phyloP scores from a whole-genome alignment of 2,797 vertebrate species.

The Pogonophryne albipinna region DNA sequence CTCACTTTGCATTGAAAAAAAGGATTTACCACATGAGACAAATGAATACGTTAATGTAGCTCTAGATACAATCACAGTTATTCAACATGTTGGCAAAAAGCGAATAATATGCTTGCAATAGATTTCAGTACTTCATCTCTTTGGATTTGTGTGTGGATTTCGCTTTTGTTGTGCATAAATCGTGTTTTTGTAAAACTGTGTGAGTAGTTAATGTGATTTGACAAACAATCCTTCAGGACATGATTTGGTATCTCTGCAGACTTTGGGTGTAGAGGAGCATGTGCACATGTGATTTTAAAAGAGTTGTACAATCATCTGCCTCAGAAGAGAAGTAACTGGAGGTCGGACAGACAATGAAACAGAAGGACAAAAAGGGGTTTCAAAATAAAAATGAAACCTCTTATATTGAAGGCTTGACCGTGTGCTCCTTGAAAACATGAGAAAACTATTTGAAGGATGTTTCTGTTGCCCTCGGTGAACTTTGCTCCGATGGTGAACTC shows the following conservation, averaged over 20 bases:
- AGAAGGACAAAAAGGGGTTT: slow-evolving; percentile 19
- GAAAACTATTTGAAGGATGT: slow-evolving; percentile 24
- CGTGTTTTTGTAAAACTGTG: slow-evolving; percentile 22
- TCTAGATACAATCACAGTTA: slow-evolving; percentile 15
- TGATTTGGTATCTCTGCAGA: slow-evolving; percentile 39
- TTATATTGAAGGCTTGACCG: slow-evolving; percentile 1
- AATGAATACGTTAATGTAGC: slow-evolving; percentile 7
- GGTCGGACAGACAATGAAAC: slow-evolving; percentile 42
- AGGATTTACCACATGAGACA: slow-evolving; percentile 16
- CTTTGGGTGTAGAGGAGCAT: slow-evolving; percentile 44
- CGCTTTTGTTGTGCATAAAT: slow-evolving; percentile 25
- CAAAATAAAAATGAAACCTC: slow-evolving; percentile 43
- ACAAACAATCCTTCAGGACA: slow-evolving; percentile 47
- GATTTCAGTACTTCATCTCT: slow-evolving; percentile 18
- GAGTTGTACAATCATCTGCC: slow-evolving; percentile 50
- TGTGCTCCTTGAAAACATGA: slow-evolving; percentile 8
- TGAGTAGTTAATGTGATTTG: slow-evolving; percentile 52
- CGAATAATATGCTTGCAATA: slow-evolving; percentile 19
- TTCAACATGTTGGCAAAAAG: slow-evolving; percentile 23
- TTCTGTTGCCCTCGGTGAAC: slow-evolving; percentile 30
- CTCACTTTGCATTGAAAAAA: slow-evolving; percentile 5
- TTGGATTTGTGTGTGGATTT: slow-evolving; percentile 11
- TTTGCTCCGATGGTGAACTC: slow-evolving; percentile 26
- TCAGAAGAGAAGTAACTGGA: slow-evolving; percentile 30
- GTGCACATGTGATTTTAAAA: slow-evolving; percentile 59